Base-by-base conservation (phyloP, 2,113 vertebrate genomes). In the Leptosomus discolor region DNA sequence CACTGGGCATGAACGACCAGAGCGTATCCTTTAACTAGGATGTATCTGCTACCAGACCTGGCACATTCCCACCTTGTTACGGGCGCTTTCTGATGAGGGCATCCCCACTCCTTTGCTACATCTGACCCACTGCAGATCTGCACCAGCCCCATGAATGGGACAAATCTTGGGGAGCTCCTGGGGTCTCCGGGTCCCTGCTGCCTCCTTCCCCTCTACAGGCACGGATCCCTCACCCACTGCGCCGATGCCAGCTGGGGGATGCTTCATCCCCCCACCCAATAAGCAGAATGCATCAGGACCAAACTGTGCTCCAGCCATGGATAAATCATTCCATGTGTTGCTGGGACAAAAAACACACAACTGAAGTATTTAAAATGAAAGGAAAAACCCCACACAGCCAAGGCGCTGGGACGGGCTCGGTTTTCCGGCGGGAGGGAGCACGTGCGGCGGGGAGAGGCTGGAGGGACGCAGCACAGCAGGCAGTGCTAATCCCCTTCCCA, bases 321-420 rank as follows among this genome's bases (percentile, higher is more conserved):
- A 92, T 96, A 97, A 97, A 95, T 71, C 73, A 71, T 94, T 93
- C 97, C 95, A 97, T 93, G 92, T 97, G 95, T 93, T 12, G 10
- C 78, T 37, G 43, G 83, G 80, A 90, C 58, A 90, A 77, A 95
- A 85, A 56, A 13, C 45, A 9, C 63, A 78, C 68, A 77, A 79
- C n/a, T 0, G 3, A 90, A 89, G 41, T 67, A 94, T 82, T 94
- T 86, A 69, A 93, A 96, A 88, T 74, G 76, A 84, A 90, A 95
- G 61, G 89, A 86, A 89, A 83, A 93, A 63, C 61, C 76, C 64
- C 65, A 34, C 1, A 14, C 56, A 95, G 93, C 57, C 68, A 86
- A 91, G 41, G 82, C 26, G 0, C 69, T 58, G 90, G 76, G 58
- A 21, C 0, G 0, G 43, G 53, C 87, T 67, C 8, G 6, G 82